phyloP scores from a whole-genome alignment of 2,888 invertebrate genomes.

The Lamproptera curius region DNA sequence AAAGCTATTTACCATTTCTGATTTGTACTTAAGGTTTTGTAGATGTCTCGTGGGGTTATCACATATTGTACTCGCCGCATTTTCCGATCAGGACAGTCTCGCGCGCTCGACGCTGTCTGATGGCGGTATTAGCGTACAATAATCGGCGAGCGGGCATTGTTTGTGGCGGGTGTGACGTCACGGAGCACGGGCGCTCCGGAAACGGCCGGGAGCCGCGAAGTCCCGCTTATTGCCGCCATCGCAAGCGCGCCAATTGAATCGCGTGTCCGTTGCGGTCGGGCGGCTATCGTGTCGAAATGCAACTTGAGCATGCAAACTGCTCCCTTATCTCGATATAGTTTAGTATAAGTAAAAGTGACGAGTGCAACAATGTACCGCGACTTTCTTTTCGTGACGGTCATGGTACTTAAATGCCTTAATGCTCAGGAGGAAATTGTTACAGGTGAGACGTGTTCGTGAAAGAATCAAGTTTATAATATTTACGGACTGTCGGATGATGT shows the following conservation, averaged over 20 bases:
- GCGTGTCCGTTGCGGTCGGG: constrained; percentile 67
- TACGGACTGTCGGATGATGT: too few relatives aligned
- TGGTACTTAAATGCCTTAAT: constrained; percentile 36
- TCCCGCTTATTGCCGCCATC: constrained; percentile 65
- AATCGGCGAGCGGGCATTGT: constrained; percentile 26
- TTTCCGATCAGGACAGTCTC: constrained; percentile 28
- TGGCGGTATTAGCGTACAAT: constrained; percentile 5
- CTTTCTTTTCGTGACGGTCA: constrained; percentile 35
- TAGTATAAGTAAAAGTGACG: constrained; percentile 24
- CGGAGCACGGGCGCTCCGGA: constrained; percentile 56
- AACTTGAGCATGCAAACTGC: constrained; percentile 43
- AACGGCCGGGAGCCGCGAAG: constrained; percentile 52
- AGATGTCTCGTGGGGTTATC: too few relatives aligned
- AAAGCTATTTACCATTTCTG: too few relatives aligned
- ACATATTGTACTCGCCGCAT: too few relatives aligned
- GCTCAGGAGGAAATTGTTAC: constrained; percentile 47
- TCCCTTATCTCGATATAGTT: constrained; percentile 26
- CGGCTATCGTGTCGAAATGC: constrained; percentile 47
- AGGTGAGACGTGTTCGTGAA: constrained; percentile 50
- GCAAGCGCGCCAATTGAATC: constrained; percentile 68
- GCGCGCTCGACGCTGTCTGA: neutral
- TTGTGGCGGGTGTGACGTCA: constrained; percentile 46
- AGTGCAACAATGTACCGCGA: constrained; percentile 41
- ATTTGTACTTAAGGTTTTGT: too few relatives aligned
- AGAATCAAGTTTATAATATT: too few relatives aligned